Percentiles rank a stretch among this genome's conserved stretches.
Conservation (phyloP, 35 echinoderm and acorn worm species). For the Amphiura filiformis region DNA sequence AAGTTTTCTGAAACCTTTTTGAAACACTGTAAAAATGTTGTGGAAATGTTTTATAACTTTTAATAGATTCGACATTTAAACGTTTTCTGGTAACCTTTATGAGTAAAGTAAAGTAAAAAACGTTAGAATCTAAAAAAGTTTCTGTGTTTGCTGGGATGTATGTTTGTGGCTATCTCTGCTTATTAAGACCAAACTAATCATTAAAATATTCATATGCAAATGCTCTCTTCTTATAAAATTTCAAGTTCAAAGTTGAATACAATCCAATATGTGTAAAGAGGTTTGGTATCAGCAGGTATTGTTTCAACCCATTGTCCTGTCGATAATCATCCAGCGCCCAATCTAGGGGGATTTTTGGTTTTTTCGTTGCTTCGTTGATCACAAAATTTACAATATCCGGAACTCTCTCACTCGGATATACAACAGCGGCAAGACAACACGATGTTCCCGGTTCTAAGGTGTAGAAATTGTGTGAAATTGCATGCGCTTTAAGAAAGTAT, state of each 20-base stretch:
- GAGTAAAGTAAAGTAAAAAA: too few species aligned
- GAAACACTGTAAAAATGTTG: too few species aligned
- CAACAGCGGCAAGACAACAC: slow-evolving; percentile 79
- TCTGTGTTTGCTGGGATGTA: too few species aligned
- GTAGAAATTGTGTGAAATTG: slow-evolving; percentile 48
- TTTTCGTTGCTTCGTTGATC: neutral
- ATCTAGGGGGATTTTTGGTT: slow-evolving; percentile 41
- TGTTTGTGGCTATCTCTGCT: too few species aligned
- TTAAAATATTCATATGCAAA: neutral
- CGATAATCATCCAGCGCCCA: slow-evolving; percentile 77
- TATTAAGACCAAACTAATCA: too few species aligned
- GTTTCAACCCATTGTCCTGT: neutral
- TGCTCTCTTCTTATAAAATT: neutral
- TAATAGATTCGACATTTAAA: too few species aligned
- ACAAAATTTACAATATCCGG: slow-evolving; percentile 68
- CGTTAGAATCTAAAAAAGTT: too few species aligned
- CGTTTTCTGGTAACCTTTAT: too few species aligned
- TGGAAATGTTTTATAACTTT: too few species aligned
- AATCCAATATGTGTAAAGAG: slow-evolving; percentile 86
- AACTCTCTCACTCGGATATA: slow-evolving; percentile 57
- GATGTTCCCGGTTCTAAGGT: slow-evolving; percentile 67
- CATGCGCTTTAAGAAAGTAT: slow-evolving; percentile 17
- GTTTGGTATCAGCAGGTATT: slow-evolving; percentile 77
- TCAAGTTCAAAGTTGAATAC: slow-evolving; percentile 47
- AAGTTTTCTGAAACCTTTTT: too few species aligned